These are phyloP conservation scores for Lysiphlebus fabarum DNA, from an alignment of 1,140 invertebrate genomes.

Conservation along the genomic window DNA sequence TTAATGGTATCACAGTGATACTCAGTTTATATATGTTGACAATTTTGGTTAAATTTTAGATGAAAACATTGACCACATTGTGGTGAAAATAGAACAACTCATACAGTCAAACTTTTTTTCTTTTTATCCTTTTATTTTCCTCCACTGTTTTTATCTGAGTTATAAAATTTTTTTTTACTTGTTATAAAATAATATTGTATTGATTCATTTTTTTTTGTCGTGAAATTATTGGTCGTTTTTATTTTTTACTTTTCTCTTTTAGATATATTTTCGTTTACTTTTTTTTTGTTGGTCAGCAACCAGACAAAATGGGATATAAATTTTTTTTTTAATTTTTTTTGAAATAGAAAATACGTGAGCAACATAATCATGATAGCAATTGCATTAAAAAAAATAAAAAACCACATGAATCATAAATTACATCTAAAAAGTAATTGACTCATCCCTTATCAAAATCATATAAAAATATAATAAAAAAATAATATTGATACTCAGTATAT, in stretches of 20 bases:
- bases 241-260: too few species aligned
- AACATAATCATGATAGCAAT: too few species aligned
- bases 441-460: too few species aligned
- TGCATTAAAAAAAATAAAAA: too few species aligned
- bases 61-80: slow-evolving; percentile 25
- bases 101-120: slow-evolving; percentile 14
- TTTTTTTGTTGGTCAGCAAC: slow-evolving; percentile 34
- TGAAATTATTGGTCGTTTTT: background rate
- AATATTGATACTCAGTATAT: too few species aligned
- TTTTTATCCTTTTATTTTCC: background rate
- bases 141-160: background rate
- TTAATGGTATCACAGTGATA: slow-evolving; percentile 47
- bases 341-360: too few species aligned
- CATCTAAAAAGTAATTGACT: too few species aligned
- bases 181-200: background rate
- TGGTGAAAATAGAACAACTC: slow-evolving; percentile 27
- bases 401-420: too few species aligned
- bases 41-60: slow-evolving; percentile 27
- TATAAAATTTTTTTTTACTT: too few species aligned
- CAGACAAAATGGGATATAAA: slow-evolving; percentile 29
- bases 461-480: too few species aligned
- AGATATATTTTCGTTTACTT: slow-evolving; percentile 19
- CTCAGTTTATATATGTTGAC: slow-evolving; percentile 30
- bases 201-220: slow-evolving; percentile 15
- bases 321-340: background rate